Conservation (phyloP, 2,888 invertebrate species). For the Linnaemya tessellans region DNA sequence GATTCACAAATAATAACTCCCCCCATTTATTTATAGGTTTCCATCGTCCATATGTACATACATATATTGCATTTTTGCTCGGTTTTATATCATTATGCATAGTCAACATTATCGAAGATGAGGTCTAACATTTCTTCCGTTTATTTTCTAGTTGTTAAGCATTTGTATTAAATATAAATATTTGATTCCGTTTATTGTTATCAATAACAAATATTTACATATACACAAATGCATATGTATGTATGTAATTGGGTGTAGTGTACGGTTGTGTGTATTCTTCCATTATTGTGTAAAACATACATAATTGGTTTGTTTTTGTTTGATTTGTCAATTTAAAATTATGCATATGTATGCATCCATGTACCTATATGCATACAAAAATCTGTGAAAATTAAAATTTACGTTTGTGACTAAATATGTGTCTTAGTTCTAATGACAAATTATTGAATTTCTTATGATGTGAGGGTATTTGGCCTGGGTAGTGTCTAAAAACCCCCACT, state of each 20-base stretch:
- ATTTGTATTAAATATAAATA: constrained; percentile 14
- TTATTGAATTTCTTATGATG: too few relatives aligned
- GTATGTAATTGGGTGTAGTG: too few relatives aligned
- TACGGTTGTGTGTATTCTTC: neutral
- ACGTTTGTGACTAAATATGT: too few relatives aligned
- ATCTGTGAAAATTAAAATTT: too few relatives aligned
- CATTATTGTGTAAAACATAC: neutral
- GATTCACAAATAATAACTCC: constrained; percentile 63
- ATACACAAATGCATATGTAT: neutral
- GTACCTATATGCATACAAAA: neutral
- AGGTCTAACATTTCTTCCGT: constrained; percentile 12
- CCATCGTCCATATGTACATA: constrained; percentile 31
- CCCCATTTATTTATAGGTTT: constrained; percentile 37
- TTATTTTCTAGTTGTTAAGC: neutral
- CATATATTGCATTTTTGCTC: constrained; percentile 8
- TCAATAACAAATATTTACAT: constrained; percentile 22
- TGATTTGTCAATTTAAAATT: neutral
- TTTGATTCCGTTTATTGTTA: constrained; percentile 31
- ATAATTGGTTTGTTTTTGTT: neutral
- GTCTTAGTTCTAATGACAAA: too few relatives aligned
- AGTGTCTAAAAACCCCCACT: too few relatives aligned
- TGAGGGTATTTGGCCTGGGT: too few relatives aligned
- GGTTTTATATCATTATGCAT: constrained; percentile 3
- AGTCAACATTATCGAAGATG: neutral
- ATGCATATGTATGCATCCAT: too few relatives aligned